Percentiles rank a stretch among this genome's conserved stretches.
These are phyloP conservation scores for Acinonyx jubatus DNA, from an alignment of 2,113 vertebrate species.

Conservation along the genomic window DNA sequence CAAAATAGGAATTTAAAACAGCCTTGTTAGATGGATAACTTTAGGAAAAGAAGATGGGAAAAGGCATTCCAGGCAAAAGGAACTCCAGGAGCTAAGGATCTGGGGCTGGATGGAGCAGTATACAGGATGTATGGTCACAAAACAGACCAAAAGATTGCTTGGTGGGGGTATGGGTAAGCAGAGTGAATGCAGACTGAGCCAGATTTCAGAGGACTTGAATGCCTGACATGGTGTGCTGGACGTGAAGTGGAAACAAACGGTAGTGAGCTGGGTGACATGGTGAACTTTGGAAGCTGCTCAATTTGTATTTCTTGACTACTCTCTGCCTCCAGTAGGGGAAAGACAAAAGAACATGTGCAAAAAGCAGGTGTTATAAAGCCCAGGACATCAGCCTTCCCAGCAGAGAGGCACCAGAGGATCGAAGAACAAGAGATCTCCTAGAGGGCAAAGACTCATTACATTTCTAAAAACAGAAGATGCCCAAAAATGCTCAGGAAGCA, in stretches of 20 bases:
- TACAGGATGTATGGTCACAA: background rate
- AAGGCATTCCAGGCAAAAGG: background rate
- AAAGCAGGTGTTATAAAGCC: background rate
- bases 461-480: background rate
- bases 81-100: background rate
- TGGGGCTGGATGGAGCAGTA: background rate
- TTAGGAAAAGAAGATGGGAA: background rate
- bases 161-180: background rate
- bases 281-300: background rate
- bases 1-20: constrained; percentile 34
- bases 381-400: background rate
- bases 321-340: background rate
- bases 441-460: background rate
- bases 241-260: background rate
- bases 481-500: background rate
- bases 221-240: background rate
- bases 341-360: background rate
- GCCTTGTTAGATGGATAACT: background rate
- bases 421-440: background rate
- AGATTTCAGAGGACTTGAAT: background rate
- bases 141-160: background rate
- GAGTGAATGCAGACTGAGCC: background rate
- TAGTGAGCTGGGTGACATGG: background rate
- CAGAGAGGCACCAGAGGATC: background rate
- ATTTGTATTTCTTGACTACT: constrained; percentile 22